Evolutionary conservation across 2,888 invertebrate species (phyloP).

Genomic region (Lasioglossum calceatum): DNA sequence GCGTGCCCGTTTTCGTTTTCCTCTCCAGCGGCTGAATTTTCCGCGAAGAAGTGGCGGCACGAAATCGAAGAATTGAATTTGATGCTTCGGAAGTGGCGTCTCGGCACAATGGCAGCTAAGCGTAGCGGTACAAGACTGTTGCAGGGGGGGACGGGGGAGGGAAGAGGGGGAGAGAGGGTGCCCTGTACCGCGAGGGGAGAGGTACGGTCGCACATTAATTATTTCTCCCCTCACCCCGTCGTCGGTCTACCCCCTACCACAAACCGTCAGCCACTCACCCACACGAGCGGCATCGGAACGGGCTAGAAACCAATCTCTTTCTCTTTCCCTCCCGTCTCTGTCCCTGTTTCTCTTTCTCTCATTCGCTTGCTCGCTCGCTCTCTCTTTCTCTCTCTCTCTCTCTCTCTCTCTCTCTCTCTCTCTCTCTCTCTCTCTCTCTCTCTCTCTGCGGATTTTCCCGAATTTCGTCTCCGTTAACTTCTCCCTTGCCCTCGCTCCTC

Average conservation of each 20-base stretch:
- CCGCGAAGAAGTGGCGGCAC: conserved; percentile 40
- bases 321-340: conserved; percentile 23
- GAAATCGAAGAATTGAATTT: conserved; percentile 77
- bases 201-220: conserved; percentile 82
- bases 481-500: conserved; percentile 64
- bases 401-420: conserved; percentile 43
- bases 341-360: conserved; percentile 28
- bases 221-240: conserved; percentile 79
- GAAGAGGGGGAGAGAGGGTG: conserved; percentile 52
- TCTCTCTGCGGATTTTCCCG: conserved; percentile 71
- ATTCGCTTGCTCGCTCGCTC: conserved; percentile 53
- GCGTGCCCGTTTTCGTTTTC: conserved; percentile 12
- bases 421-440: conserved; percentile 55
- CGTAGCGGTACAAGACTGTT: conserved; percentile 78
- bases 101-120: conserved; percentile 83
- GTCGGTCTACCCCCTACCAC: conserved; percentile 64
- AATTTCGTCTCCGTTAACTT: conserved; percentile 70
- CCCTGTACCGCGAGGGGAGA: conserved; percentile 69
- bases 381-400: conserved; percentile 54
- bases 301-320: conserved; percentile 72
- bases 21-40: conserved; percentile 19
- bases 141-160: conserved; percentile 55
- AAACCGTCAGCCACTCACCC: conserved; percentile 73
- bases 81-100: conserved; percentile 83
- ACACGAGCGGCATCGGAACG: conserved; percentile 69